phyloP scores from a whole-genome alignment of 2,113 vertebrate species.

The Sterna hirundo region DNA sequence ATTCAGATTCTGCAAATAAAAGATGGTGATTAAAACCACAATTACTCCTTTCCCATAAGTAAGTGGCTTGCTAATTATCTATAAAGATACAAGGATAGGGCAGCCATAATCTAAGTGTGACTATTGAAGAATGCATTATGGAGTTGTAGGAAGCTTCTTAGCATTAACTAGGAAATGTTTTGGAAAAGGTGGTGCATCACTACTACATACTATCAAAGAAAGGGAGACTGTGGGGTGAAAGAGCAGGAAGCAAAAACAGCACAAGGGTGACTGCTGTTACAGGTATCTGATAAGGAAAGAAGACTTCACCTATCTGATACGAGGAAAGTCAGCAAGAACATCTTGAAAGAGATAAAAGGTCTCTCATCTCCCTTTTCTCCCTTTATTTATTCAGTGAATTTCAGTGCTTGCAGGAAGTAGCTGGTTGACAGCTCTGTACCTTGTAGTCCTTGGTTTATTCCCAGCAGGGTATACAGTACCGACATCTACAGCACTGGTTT shows the following conservation, averaged over 20 bases:
- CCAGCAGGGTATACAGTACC: not conserved
- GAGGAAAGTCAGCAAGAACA: not conserved
- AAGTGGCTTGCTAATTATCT: constrained; percentile 26
- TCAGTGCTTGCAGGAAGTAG: constrained; percentile 50
- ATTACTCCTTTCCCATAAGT: not conserved
- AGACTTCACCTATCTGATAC: not conserved
- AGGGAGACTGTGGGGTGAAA: not conserved
- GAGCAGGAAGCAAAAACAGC: not conserved
- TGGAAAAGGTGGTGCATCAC: not conserved
- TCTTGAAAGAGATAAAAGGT: constrained; percentile 36
- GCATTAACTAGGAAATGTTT: not conserved
- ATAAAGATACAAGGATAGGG: not conserved
- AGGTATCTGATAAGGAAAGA: not conserved
- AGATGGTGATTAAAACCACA: not conserved
- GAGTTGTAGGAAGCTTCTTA: not conserved
- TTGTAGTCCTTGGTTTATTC: not conserved
- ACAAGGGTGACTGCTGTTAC: not conserved
- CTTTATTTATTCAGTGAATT: constrained; percentile 61
- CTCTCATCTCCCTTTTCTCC: constrained; percentile 15
- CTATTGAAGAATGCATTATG: not conserved
- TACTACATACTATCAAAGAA: not conserved
- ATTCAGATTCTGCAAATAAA: not conserved
- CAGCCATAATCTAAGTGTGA: not conserved
- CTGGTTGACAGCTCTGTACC: constrained; percentile 52
- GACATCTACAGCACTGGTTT: not conserved